A percentile compares a stretch with the other conserved stretches of the same genome.
Evolutionary conservation across 2,888 invertebrate genomes (phyloP).

Genomic region (Antheraea yamamai): DNA sequence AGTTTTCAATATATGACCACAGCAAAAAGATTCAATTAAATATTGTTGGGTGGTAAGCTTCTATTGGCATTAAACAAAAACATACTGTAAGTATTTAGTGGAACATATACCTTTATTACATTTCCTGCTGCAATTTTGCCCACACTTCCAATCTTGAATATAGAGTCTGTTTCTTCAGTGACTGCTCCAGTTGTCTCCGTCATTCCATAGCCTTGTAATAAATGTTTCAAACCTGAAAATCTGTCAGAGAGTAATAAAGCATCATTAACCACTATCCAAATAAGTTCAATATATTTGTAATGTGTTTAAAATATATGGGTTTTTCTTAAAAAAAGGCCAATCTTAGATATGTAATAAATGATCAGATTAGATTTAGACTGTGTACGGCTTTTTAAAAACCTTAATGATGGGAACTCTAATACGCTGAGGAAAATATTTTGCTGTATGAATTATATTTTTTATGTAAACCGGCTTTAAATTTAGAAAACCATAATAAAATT

Average conservation of each 20-base stretch:
- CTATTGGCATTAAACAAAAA: not conserved
- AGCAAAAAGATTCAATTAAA: not conserved
- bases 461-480: too few relatives aligned
- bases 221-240: conserved; percentile 46
- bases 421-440: too few relatives aligned
- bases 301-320: not conserved
- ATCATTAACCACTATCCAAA: conserved; percentile 12
- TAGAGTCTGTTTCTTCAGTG: conserved; percentile 44
- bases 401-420: too few relatives aligned
- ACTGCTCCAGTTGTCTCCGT: conserved; percentile 58
- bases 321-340: too few relatives aligned
- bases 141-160: conserved; percentile 53
- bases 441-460: too few relatives aligned
- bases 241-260: conserved; percentile 35
- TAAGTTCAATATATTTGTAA: not conserved
- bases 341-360: too few relatives aligned
- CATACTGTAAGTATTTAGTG: not conserved
- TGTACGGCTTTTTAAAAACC: too few relatives aligned
- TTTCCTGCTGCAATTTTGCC: conserved; percentile 50
- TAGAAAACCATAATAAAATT: too few relatives aligned
- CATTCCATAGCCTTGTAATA: conserved; percentile 67
- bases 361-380: too few relatives aligned
- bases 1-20: not conserved
- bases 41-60: not conserved
- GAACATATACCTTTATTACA: conserved; percentile 46